Base-by-base conservation (phyloP, 2,888 invertebrate species). In the Lasioglossum zephyrum region DNA sequence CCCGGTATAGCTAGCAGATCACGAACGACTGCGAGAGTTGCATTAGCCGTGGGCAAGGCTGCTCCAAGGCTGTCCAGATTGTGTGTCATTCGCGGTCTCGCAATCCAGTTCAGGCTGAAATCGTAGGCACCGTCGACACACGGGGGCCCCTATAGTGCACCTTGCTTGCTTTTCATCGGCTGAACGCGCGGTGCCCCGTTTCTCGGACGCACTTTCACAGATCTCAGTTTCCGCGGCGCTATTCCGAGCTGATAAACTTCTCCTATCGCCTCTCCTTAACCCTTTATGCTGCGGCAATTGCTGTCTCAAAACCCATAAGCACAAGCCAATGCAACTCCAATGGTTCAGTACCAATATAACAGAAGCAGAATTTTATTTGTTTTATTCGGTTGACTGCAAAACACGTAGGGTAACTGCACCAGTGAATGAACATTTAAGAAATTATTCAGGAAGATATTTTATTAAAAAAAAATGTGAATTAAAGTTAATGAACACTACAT, bases 1-100 rank as follows among this genome's bases (percentile, higher is more conserved):
- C 84, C 79, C 87, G 81, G 82, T 84, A 78, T 69, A 82, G 80
- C 79, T 70, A 83, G 73, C 72, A 70, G 73, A 84, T 72, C 82
- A 79, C 77, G 84, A 90, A 66, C 76, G 82, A 77, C 73, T 75
- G 69, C 75, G 82, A 82, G 82, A 82, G 85, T 87, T 87, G 86
- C 85, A 82, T 82, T 91, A 85, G 91, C 93, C 92, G 90, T 91
- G 89, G 93, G 92, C 94, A 94, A 94, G 94, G 93, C 92, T 94
- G 92, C 92, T 85, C 91, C 94, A 94, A 94, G 94, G 94, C 90
- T 93, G 91, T 89, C 88, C 84, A 85, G 90, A 90, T 91, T 86
- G 82, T 87, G 87, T 87, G 90, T 91, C 90, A 85, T 87, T 86
- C 88, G 80, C 76, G 74, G 87, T 90, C 90, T 90, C 85, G 90